These are phyloP conservation scores for Lasioglossum oenotherae DNA, from an alignment of 2,888 invertebrate species.

Conservation along the genomic window DNA sequence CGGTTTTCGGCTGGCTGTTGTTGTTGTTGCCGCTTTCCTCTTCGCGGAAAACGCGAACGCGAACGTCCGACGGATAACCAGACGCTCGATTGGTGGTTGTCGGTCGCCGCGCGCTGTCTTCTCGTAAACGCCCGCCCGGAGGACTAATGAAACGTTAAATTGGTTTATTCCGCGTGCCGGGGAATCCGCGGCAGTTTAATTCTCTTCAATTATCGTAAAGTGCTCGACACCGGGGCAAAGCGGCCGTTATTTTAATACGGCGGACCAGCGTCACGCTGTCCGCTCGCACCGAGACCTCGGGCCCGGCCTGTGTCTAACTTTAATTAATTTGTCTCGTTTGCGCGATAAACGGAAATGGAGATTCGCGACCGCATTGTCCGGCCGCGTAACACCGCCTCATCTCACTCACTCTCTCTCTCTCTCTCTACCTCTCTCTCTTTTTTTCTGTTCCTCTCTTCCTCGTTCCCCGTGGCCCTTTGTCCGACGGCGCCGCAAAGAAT, in stretches of 20 bases:
- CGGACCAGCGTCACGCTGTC: slow-evolving; percentile 17
- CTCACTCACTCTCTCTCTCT: background rate
- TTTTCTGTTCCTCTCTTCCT: background rate
- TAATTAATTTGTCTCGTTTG: slow-evolving; percentile 65
- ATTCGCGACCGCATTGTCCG: slow-evolving; percentile 53
- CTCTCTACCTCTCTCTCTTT: background rate
- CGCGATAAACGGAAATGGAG: slow-evolving; percentile 62
- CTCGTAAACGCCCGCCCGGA: slow-evolving; percentile 43
- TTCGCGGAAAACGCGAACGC: background rate
- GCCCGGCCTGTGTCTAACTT: slow-evolving; percentile 42
- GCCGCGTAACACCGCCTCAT: slow-evolving; percentile 28
- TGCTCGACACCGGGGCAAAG: slow-evolving; percentile 42
- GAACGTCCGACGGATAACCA: background rate
- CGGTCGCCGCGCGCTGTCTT: slow-evolving; percentile 13
- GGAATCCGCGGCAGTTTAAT: slow-evolving; percentile 59
- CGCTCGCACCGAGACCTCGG: background rate
- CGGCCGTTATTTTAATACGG: slow-evolving; percentile 60
- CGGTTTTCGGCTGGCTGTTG: background rate
- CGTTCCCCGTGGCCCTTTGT: slow-evolving; percentile 19
- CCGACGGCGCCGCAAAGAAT: slow-evolving; percentile 36
- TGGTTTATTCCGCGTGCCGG: slow-evolving; percentile 52
- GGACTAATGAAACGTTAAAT: slow-evolving; percentile 68
- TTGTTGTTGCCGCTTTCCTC: background rate
- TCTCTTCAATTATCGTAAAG: slow-evolving; percentile 63
- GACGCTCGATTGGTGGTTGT: slow-evolving; percentile 9